Conservation (phyloP, 2,113 vertebrate species). For the Gorsachius goisagi region DNA sequence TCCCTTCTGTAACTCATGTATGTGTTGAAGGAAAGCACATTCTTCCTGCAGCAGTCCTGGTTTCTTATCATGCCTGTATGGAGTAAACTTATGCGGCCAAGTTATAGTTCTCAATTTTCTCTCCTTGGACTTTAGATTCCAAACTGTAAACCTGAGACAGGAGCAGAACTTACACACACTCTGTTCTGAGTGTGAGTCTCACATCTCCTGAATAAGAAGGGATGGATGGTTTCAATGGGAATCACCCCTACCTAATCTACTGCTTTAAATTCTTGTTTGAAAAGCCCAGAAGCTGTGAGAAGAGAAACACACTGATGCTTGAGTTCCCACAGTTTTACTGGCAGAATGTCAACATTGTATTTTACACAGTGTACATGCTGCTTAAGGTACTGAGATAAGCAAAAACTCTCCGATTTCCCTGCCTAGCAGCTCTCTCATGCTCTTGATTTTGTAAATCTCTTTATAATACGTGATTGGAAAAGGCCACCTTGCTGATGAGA, state of each 20-base stretch:
- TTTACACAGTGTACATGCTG: accelerated
- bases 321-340: not conserved
- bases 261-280: not conserved
- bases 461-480: not conserved
- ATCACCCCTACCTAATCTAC: not conserved
- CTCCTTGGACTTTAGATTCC: not conserved
- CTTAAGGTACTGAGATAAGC: not conserved
- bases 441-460: not conserved
- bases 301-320: not conserved
- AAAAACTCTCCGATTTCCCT: not conserved
- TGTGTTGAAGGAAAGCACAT: not conserved
- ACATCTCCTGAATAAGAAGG: not conserved
- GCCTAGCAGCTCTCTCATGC: not conserved
- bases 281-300: not conserved
- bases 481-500: not conserved
- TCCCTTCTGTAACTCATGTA: not conserved
- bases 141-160: not conserved
- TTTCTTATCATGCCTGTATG: not conserved
- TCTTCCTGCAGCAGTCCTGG: not conserved
- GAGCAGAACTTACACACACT: too few relatives aligned
- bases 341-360: not conserved
- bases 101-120: not conserved
- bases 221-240: not conserved
- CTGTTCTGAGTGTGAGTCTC: not conserved
- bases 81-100: not conserved